Evolutionary conservation across 2,888 invertebrate species (phyloP).

Genomic region (Lasioglossum calceatum): DNA sequence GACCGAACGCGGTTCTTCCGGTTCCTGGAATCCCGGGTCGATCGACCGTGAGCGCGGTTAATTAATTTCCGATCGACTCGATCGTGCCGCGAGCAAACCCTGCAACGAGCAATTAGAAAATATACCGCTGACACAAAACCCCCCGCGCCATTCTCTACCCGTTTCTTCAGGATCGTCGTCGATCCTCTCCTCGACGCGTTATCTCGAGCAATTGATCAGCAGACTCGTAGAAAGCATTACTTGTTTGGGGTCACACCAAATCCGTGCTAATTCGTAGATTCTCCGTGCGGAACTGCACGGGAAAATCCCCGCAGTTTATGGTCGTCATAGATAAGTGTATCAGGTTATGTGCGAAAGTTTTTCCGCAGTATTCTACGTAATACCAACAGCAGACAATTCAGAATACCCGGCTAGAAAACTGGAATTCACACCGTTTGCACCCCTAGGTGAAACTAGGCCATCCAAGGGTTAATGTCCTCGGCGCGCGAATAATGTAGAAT

Average conservation of each 20-base stretch:
- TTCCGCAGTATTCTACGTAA: neutral
- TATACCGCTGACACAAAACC: neutral
- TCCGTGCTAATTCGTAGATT: neutral
- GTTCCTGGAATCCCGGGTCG: slow-evolving; percentile 1
- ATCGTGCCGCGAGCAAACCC: neutral
- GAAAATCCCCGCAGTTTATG: neutral
- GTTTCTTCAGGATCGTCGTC: neutral
- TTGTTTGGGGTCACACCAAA: neutral
- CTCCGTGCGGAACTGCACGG: neutral
- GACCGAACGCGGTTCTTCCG: slow-evolving; percentile 7
- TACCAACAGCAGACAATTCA: neutral
- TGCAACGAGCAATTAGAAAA: neutral
- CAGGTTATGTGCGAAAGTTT: neutral
- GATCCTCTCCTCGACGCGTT: neutral
- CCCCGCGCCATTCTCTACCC: neutral
- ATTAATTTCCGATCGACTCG: slow-evolving; percentile 28
- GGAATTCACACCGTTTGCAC: neutral
- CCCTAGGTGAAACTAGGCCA: neutral
- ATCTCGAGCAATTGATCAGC: too few relatives aligned
- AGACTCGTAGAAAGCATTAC: neutral
- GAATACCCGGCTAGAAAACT: neutral
- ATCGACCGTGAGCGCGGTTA: slow-evolving; percentile 13
- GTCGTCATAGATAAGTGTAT: neutral
- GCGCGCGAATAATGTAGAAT: neutral
- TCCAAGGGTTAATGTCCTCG: neutral